These are phyloP conservation scores for Siniperca undulata DNA, from an alignment of 2,797 vertebrate genomes.

Conservation along the genomic window DNA sequence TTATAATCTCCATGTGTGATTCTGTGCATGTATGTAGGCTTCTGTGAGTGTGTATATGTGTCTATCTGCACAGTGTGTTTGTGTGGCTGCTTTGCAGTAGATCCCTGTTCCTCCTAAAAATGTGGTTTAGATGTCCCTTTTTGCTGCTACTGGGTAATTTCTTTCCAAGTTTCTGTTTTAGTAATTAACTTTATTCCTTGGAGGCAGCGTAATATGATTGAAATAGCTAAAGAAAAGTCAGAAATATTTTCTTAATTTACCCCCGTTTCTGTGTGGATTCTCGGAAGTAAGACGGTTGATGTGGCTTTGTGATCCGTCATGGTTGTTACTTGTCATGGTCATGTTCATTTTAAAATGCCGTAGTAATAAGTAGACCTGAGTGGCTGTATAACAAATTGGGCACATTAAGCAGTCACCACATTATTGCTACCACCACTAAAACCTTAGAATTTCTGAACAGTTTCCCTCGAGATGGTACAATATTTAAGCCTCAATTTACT, in stretches of 20 bases:
- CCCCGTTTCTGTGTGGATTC: slow-evolving; percentile 62
- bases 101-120: slow-evolving; percentile 61
- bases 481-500: background rate
- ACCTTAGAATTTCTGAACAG: background rate
- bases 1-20: slow-evolving; percentile 38
- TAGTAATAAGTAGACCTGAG: slow-evolving; percentile 26
- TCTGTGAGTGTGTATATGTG: slow-evolving; percentile 28
- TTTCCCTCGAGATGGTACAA: background rate
- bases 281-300: slow-evolving; percentile 64
- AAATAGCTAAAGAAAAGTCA: slow-evolving; percentile 69
- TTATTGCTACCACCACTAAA: slow-evolving; percentile 17
- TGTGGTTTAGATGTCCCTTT: slow-evolving; percentile 68
- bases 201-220: slow-evolving; percentile 54
- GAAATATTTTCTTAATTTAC: slow-evolving; percentile 68
- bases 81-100: slow-evolving; percentile 46
- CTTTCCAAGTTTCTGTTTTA: slow-evolving; percentile 74
- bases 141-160: slow-evolving; percentile 63
- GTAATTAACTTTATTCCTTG: slow-evolving; percentile 67
- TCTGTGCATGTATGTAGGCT: slow-evolving; percentile 21
- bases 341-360: slow-evolving; percentile 49
- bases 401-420: slow-evolving; percentile 21
- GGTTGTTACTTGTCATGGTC: slow-evolving; percentile 40
- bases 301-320: slow-evolving; percentile 59
- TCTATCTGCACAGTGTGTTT: slow-evolving; percentile 14
- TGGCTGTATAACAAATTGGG: slow-evolving; percentile 33